phyloP scores from a whole-genome alignment of 1,140 invertebrate genomes.

The Hylaeus volcanicus region DNA sequence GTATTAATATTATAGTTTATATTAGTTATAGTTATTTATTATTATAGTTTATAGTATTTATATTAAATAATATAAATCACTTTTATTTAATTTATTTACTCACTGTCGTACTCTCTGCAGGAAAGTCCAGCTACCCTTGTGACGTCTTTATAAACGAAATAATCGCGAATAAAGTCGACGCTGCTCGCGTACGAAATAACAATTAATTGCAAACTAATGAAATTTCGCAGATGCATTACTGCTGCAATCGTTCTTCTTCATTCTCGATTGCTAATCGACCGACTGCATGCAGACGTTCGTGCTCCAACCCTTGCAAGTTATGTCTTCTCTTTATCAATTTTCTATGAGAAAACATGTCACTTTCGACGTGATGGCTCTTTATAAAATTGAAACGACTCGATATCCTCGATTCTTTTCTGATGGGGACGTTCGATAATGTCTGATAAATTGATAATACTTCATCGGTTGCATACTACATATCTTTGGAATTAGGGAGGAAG shows the following conservation, averaged over 20 bases:
- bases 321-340: constrained; percentile 4
- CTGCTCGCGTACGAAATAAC: constrained; percentile 6
- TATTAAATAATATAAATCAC: too few relatives aligned
- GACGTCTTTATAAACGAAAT: constrained; percentile 55
- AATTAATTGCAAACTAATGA: constrained; percentile 42
- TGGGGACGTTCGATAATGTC: too few relatives aligned
- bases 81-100: not conserved
- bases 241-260: not conserved
- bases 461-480: too few relatives aligned
- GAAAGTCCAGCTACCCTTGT: constrained; percentile 51
- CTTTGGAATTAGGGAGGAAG: too few relatives aligned
- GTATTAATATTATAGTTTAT: too few relatives aligned
- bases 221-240: constrained; percentile 19
- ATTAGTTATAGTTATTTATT: too few relatives aligned
- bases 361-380: constrained; percentile 28
- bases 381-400: constrained; percentile 1
- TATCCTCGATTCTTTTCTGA: too few relatives aligned
- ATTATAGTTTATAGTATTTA: too few relatives aligned
- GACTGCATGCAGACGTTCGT: constrained; percentile 6
- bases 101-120: constrained; percentile 40
- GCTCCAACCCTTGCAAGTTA: not conserved
- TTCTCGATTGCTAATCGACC: not conserved
- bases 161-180: constrained; percentile 54
- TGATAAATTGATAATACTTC: too few relatives aligned
- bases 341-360: constrained; percentile 19